phyloP scores from a whole-genome alignment of 2,888 invertebrate species.

The Cataglyphis albicans region DNA sequence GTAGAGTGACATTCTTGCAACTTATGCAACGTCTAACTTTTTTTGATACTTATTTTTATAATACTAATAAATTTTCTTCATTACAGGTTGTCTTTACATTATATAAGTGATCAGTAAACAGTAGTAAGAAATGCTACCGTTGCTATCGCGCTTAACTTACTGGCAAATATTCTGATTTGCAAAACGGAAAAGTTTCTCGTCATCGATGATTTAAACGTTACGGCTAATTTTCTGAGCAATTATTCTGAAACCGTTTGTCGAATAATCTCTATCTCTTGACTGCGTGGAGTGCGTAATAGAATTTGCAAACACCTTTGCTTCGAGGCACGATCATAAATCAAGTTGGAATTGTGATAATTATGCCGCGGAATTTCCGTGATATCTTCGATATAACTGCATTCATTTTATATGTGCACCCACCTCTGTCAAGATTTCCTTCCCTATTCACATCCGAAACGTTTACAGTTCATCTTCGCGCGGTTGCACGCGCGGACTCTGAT shows the following conservation, averaged over 20 bases:
- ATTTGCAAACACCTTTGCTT: slow-evolving; percentile 6
- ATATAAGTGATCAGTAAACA: slow-evolving; percentile 21
- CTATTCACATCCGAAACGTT: neutral
- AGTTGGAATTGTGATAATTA: neutral
- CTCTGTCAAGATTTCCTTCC: neutral
- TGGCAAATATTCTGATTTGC: slow-evolving; percentile 21
- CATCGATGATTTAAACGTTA: neutral
- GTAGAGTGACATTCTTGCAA: slow-evolving; percentile 1
- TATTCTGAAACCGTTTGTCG: neutral
- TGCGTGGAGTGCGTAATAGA: neutral
- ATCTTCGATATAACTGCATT: neutral
- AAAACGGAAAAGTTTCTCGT: neutral
- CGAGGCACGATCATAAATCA: slow-evolving; percentile 11
- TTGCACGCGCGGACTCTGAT: neutral
- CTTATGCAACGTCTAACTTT: slow-evolving; percentile 18
- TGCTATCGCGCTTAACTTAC: slow-evolving; percentile 7
- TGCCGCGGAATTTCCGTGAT: slow-evolving; percentile 1
- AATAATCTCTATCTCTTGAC: slow-evolving; percentile 13
- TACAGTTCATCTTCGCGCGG: neutral
- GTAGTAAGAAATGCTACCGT: neutral
- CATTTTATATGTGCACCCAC: neutral
- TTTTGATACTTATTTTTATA: neutral
- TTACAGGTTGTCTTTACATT: slow-evolving; percentile 26
- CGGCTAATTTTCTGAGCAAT: neutral
- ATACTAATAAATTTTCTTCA: slow-evolving; percentile 36